Conservation (phyloP, 2,888 invertebrate genomes). For the Eretmocerus hayati region DNA sequence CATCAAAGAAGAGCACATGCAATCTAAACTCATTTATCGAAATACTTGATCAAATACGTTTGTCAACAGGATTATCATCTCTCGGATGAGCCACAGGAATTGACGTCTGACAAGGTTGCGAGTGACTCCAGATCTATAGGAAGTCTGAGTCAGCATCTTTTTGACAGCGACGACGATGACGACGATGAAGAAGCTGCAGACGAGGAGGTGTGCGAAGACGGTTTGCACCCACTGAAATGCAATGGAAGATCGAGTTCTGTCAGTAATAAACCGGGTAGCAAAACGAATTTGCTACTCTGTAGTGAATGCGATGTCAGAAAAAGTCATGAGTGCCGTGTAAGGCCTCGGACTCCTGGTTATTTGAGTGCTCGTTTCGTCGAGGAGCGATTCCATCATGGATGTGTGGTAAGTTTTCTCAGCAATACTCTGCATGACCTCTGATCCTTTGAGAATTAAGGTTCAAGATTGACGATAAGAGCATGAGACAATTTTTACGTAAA, state of each 20-base stretch:
- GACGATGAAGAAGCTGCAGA: slow-evolving; percentile 28
- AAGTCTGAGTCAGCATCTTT: slow-evolving; percentile 41
- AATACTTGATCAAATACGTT: too few relatives aligned
- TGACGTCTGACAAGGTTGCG: too few relatives aligned
- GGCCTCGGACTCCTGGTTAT: slow-evolving; percentile 37
- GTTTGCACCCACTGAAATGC: slow-evolving; percentile 26
- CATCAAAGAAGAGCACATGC: too few relatives aligned
- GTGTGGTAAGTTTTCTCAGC: too few relatives aligned
- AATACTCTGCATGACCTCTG: too few relatives aligned
- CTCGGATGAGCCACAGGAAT: too few relatives aligned
- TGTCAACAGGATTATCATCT: too few relatives aligned
- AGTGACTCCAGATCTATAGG: slow-evolving; percentile 42
- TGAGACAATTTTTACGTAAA: too few relatives aligned
- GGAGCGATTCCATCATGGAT: slow-evolving; percentile 16
- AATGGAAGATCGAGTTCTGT: slow-evolving; percentile 36
- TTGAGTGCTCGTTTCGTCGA: slow-evolving; percentile 34
- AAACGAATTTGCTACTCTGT: slow-evolving; percentile 42
- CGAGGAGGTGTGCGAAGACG: slow-evolving; percentile 20
- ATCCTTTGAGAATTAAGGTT: too few relatives aligned
- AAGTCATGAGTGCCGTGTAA: slow-evolving; percentile 36
- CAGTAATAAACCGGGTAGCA: slow-evolving; percentile 42
- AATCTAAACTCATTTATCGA: too few relatives aligned
- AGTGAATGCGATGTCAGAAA: slow-evolving; percentile 36
- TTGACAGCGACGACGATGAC: slow-evolving; percentile 40
- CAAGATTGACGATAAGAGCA: too few relatives aligned